These are phyloP conservation scores for Phalloptychus januarius DNA, from an alignment of 2,797 vertebrate species.

Conservation along the genomic window DNA sequence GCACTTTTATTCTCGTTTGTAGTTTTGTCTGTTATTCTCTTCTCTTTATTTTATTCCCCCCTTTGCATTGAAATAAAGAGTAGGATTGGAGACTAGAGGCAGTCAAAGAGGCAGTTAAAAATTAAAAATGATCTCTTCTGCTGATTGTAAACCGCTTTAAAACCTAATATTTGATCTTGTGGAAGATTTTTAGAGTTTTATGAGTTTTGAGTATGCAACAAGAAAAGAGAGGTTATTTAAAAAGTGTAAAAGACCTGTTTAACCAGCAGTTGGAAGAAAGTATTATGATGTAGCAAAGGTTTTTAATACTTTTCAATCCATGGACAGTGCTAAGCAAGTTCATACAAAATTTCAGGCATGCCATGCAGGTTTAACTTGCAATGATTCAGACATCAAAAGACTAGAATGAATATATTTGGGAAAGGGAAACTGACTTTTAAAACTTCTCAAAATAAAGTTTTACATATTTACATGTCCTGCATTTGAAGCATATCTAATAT, in stretches of 20 bases:
- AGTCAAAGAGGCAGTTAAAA: too few species aligned
- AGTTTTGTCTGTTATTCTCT: slow-evolving; percentile 25
- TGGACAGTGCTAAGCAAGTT: neutral
- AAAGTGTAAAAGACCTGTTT: neutral
- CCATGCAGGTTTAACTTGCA: neutral
- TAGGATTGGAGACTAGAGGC: slow-evolving; percentile 20
- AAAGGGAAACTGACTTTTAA: neutral
- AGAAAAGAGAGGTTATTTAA: neutral
- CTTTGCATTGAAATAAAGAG: slow-evolving; percentile 26
- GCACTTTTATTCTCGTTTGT: slow-evolving; percentile 3
- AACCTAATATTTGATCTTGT: slow-evolving; percentile 27
- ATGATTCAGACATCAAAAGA: neutral
- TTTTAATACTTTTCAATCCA: neutral
- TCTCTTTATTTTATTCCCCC: slow-evolving; percentile 29
- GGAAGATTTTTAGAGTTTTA: slow-evolving; percentile 8
- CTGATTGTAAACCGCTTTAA: slow-evolving; percentile 30
- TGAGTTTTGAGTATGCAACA: slow-evolving; percentile 11
- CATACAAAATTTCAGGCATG: neutral
- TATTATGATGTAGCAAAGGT: neutral
- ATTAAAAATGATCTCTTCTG: too few species aligned
- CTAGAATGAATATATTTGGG: neutral
- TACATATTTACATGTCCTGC: neutral
- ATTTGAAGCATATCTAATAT: neutral
- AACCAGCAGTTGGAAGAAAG: neutral
- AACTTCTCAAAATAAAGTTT: neutral